Percentiles rank a stretch among this genome's conserved stretches.
These are phyloP conservation scores for Drosophila bunnanda DNA, from an alignment of 2,888 invertebrate genomes.

Conservation along the genomic window DNA sequence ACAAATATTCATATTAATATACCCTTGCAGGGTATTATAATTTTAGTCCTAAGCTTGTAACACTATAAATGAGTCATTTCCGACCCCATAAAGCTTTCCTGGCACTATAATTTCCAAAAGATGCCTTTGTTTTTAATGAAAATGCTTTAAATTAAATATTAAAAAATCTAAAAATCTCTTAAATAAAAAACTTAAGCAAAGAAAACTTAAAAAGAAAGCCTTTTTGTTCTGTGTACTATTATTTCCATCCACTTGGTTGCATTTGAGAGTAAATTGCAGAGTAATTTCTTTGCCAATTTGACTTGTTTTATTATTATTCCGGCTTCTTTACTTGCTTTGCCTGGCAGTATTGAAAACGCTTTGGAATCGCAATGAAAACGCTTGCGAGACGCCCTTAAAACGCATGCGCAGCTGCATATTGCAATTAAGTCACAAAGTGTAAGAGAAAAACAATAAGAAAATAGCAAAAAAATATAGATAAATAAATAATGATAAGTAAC, in stretches of 20 bases:
- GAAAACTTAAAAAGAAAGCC: not conserved
- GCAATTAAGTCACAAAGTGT: conserved; percentile 59
- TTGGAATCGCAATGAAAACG: conserved; percentile 2
- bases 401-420: conserved; percentile 58
- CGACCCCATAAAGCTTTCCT: too few relatives aligned
- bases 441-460: conserved; percentile 19
- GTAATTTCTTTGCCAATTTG: conserved; percentile 16
- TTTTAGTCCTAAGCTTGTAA: not conserved
- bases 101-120: too few relatives aligned
- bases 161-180: too few relatives aligned
- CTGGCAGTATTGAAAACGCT: not conserved
- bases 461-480: not conserved
- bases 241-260: not conserved
- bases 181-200: not conserved
- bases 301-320: conserved; percentile 14
- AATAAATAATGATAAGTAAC: conserved; percentile 11
- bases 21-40: not conserved
- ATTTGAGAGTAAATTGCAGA: conserved; percentile 11
- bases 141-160: too few relatives aligned
- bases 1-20: not conserved
- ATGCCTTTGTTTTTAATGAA: too few relatives aligned
- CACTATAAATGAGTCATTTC: too few relatives aligned
- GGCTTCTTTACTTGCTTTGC: conserved; percentile 16
- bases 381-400: conserved; percentile 47
- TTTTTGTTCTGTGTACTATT: not conserved